Percentiles rank a stretch among this genome's conserved stretches.
phyloP scores from a whole-genome alignment of 2,113 vertebrate genomes.

The Etia nguti region DNA sequence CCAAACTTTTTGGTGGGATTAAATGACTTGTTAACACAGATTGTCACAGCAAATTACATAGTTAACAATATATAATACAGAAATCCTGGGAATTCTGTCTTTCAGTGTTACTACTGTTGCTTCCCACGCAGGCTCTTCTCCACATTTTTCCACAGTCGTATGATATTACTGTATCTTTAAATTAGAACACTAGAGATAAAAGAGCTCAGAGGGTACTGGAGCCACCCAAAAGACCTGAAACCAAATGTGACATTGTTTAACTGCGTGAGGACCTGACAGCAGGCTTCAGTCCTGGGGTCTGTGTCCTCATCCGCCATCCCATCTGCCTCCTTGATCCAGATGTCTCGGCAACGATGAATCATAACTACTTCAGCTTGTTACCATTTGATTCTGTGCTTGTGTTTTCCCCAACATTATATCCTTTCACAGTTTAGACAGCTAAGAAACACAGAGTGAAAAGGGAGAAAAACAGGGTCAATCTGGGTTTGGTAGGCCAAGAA shows the following conservation, averaged over 20 bases:
- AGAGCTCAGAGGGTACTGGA: not conserved
- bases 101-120: not conserved
- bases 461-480: not conserved
- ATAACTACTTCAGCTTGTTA: constrained; percentile 45
- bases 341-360: constrained; percentile 55
- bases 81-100: not conserved
- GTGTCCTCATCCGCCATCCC: constrained; percentile 27
- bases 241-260: constrained; percentile 9
- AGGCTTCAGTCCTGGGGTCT: constrained; percentile 15
- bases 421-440: constrained; percentile 26
- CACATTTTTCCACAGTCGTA: not conserved
- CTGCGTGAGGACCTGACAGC: constrained; percentile 28
- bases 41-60: constrained; percentile 1
- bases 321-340: constrained; percentile 51
- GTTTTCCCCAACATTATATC: constrained; percentile 19
- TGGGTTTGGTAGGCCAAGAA: not conserved
- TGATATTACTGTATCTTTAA: not conserved
- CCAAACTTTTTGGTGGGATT: not conserved
- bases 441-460: not conserved
- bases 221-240: not conserved
- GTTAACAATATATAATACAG: not conserved
- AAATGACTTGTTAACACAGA: not conserved
- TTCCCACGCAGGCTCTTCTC: not conserved
- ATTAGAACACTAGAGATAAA: not conserved
- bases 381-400: constrained; percentile 31